phyloP scores from a whole-genome alignment of 2,888 invertebrate genomes.

The Julus scandinavius region DNA sequence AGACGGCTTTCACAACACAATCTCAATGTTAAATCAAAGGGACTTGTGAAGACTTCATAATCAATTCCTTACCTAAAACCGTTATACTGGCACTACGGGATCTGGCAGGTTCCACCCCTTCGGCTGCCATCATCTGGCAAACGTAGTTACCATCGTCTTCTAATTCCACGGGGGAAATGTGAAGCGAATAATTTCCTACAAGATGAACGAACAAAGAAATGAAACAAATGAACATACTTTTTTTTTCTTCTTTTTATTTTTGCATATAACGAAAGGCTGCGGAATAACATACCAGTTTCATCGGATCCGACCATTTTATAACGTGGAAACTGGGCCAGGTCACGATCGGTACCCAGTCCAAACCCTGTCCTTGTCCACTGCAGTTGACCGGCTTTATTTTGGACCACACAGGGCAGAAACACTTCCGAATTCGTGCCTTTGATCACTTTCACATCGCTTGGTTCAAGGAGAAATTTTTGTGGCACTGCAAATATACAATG shows the following conservation, averaged over 20 bases:
- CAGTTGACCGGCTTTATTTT: constrained; percentile 86
- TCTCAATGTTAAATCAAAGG: not conserved
- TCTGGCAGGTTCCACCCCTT: constrained; percentile 77
- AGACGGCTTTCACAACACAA: not conserved
- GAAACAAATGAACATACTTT: not conserved
- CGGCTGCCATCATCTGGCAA: constrained; percentile 88
- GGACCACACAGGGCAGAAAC: constrained; percentile 83
- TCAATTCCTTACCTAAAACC: constrained; percentile 70
- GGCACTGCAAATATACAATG: constrained; percentile 65
- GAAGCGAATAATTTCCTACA: constrained; percentile 88
- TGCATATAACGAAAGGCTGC: not conserved
- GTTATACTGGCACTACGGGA: constrained; percentile 87
- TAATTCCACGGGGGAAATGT: constrained; percentile 87
- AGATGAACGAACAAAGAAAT: not conserved
- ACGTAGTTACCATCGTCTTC: constrained; percentile 95
- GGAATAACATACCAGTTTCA: constrained; percentile 79
- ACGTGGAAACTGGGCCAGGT: constrained; percentile 89
- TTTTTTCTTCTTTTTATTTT: too few relatives aligned
- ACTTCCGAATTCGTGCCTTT: constrained; percentile 84
- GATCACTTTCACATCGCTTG: constrained; percentile 89
- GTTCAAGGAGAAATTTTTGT: constrained; percentile 92
- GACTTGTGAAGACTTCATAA: not conserved
- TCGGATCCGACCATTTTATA: constrained; percentile 97
- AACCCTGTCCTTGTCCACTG: constrained; percentile 99
- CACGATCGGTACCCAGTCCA: constrained; percentile 89